A percentile compares a stretch with the other conserved stretches of the same genome.
phyloP scores from a whole-genome alignment of 2,797 vertebrate species.

The Alfaro cultratus region DNA sequence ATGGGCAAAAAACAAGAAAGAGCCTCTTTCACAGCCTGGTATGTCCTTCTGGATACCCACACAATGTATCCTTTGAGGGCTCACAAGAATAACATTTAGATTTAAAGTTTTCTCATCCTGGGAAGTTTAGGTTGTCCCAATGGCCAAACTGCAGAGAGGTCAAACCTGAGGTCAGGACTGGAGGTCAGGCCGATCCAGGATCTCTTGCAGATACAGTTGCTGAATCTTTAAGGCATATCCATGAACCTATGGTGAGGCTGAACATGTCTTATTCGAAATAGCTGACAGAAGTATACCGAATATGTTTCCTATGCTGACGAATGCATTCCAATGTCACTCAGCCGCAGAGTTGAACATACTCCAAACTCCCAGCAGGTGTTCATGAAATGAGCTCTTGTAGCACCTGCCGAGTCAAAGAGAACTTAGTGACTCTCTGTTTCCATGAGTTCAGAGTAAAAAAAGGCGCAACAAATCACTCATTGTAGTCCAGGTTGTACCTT shows the following conservation, averaged over 20 bases:
- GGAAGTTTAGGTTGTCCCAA: slow-evolving; percentile 75
- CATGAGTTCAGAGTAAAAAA: slow-evolving; percentile 35
- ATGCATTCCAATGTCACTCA: slow-evolving; percentile 23
- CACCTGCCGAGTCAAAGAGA: slow-evolving; percentile 70
- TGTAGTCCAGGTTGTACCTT: slow-evolving; percentile 50
- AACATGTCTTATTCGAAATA: not conserved
- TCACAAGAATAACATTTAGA: slow-evolving; percentile 87
- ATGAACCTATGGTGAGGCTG: not conserved
- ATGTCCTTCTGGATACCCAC: slow-evolving; percentile 84
- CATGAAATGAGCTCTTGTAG: slow-evolving; percentile 60
- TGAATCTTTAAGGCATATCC: not conserved
- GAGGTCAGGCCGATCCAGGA: slow-evolving; percentile 12
- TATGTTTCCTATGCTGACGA: slow-evolving; percentile 13
- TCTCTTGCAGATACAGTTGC: slow-evolving; percentile 9
- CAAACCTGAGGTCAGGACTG: slow-evolving; percentile 53
- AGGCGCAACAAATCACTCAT: slow-evolving; percentile 55
- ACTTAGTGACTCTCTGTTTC: slow-evolving; percentile 66
- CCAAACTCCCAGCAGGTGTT: slow-evolving; percentile 74
- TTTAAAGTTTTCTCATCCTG: slow-evolving; percentile 84
- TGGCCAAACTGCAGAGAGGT: slow-evolving; percentile 59
- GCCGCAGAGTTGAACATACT: slow-evolving; percentile 33
- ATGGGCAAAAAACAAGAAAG: slow-evolving; percentile 83
- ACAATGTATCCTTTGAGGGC: slow-evolving; percentile 87
- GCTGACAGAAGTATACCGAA: slow-evolving; percentile 4
- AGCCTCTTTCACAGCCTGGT: slow-evolving; percentile 84